phyloP scores from a whole-genome alignment of 2,113 vertebrate genomes.

The Narcine bancroftii region DNA sequence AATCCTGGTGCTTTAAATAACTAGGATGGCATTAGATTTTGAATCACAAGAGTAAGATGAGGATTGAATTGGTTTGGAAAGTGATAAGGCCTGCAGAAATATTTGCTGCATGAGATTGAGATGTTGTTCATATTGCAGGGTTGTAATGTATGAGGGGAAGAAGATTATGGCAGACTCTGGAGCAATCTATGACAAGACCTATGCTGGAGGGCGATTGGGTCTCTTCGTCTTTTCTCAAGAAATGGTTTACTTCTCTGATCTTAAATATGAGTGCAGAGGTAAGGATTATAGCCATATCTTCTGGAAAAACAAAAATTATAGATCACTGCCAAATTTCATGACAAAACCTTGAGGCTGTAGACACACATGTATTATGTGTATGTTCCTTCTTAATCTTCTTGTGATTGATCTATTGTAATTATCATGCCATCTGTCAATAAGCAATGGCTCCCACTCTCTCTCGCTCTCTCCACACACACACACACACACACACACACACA shows the following conservation, averaged over 20 bases:
- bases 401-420: too few relatives aligned
- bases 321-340: not conserved
- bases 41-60: conserved; percentile 6
- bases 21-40: not conserved
- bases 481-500: too few relatives aligned
- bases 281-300: conserved; percentile 43
- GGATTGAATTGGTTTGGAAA: not conserved
- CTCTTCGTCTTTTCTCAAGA: conserved; percentile 97
- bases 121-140: conserved; percentile 55
- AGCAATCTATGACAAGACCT: conserved; percentile 89
- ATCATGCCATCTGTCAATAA: too few relatives aligned
- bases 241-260: conserved; percentile 98
- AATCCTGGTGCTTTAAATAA: too few relatives aligned
- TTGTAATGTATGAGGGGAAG: conserved; percentile 97
- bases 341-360: not conserved
- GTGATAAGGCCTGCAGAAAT: not conserved
- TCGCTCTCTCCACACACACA: too few relatives aligned
- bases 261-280: conserved; percentile 98
- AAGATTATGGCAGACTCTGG: conserved; percentile 98
- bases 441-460: too few relatives aligned
- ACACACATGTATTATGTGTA: too few relatives aligned
- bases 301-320: not conserved
- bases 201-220: conserved; percentile 87
- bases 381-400: conserved; percentile 25
- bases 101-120: not conserved